phyloP scores from a whole-genome alignment of 2,888 invertebrate genomes.

The Nycteola revayana region DNA sequence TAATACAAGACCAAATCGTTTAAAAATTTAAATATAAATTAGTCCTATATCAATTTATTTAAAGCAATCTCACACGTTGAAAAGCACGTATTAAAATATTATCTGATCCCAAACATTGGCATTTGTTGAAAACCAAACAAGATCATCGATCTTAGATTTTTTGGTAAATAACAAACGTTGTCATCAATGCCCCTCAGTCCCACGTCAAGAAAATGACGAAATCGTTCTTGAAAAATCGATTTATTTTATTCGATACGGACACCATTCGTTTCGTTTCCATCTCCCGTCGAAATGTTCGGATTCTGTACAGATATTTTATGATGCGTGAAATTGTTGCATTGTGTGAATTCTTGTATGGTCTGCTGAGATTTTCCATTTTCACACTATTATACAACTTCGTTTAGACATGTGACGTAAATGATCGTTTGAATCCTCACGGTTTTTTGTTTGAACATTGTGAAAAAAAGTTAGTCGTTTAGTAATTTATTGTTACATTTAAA shows the following conservation, averaged over 20 bases:
- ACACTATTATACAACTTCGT: conserved; percentile 66
- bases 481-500: too few species aligned
- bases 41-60: too few species aligned
- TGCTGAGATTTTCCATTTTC: conserved; percentile 75
- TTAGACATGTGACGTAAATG: conserved; percentile 63
- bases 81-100: too few species aligned
- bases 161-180: conserved; percentile 47
- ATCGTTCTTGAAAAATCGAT: conserved; percentile 77
- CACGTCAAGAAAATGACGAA: conserved; percentile 65
- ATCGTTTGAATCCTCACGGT: conserved; percentile 54
- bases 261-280: conserved; percentile 63
- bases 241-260: conserved; percentile 76
- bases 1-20: too few species aligned
- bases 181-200: conserved; percentile 56
- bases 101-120: conserved; percentile 12
- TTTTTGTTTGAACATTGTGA: conserved; percentile 22
- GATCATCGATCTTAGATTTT: conserved; percentile 30
- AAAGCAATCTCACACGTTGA: too few species aligned
- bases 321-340: conserved; percentile 77
- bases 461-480: too few species aligned
- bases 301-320: conserved; percentile 70
- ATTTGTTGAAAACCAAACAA: conserved; percentile 18
- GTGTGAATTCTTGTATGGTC: conserved; percentile 55
- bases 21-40: too few species aligned
- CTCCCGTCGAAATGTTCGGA: conserved; percentile 58